Evolutionary conservation across 2,797 vertebrate species (phyloP), one percentile per base, ranked within the genome.

Genomic region (Eulemur rubriventer): DNA sequence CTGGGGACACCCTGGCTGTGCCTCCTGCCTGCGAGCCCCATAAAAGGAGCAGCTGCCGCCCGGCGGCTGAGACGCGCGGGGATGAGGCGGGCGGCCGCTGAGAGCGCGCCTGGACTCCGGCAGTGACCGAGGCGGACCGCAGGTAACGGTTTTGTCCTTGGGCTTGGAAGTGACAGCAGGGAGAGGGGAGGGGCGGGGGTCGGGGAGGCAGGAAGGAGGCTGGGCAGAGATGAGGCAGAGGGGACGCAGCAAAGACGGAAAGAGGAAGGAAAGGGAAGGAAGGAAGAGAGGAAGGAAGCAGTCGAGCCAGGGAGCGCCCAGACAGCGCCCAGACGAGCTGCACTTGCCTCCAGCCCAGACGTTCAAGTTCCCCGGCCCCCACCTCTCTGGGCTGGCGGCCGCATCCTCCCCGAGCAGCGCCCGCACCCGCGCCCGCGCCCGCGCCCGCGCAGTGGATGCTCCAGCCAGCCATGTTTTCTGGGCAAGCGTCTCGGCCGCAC

Each of bases 31-130:
- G 99, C 98, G 98, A 99, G 99, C 98, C 99, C 98, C 99, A 99
- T 99, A 98, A 98, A 99, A 99, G 99, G 98, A 99, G 99, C 99
- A 99, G 99, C 99, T 99, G 99, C 99, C 98, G 98, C 97, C 96
- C 98, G 97, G 98, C 98, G 73, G 97, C 98, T 98, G 98, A 98
- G 98, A 98, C 98, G 98, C 98, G 98, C 98, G 98, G 98, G 98
- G 98, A 98, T 98, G 98, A 99, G 99, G 97, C 98, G 78, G 98
- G 97, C 98, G 70, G 93, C 87, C 97, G 97, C 98, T 75, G 98
- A 70, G 72, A 1, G 96, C 55, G 75, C 84, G 41, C 87, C 80
- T 43, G 59, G 88, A 38, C 90, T 50, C 97, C 79, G 94, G 78
- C 88, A 73, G 97, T 85, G 85, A 96, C 81, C 35, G n/a, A 55